Conservation (phyloP, 2,888 invertebrate genomes). For the Cyaniris semiargus region DNA sequence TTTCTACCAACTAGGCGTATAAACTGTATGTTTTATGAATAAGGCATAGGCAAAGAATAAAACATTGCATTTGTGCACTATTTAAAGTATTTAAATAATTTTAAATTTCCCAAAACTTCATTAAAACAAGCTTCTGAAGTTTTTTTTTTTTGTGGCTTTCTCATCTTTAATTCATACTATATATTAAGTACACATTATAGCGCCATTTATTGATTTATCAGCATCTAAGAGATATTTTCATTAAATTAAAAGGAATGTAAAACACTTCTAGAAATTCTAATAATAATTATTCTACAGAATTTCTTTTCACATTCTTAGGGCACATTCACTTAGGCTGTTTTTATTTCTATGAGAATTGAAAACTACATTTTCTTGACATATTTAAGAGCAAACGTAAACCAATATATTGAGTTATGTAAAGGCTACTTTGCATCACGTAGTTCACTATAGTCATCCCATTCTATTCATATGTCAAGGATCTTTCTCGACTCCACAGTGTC, state of each 20-base stretch:
- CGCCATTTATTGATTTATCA: not conserved
- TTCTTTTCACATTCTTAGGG: not conserved
- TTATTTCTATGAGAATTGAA: not conserved
- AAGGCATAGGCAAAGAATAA: not conserved
- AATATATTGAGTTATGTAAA: constrained; percentile 6
- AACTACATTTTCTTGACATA: not conserved
- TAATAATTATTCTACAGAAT: too few relatives aligned
- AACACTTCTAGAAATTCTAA: too few relatives aligned
- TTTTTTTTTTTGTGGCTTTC: too few relatives aligned
- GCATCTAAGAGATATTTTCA: not conserved
- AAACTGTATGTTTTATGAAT: not conserved
- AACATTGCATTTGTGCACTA: not conserved
- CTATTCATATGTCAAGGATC: constrained; percentile 31
- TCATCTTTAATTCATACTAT: too few relatives aligned
- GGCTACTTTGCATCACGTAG: constrained; percentile 20
- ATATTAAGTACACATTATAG: not conserved
- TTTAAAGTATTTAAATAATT: not conserved
- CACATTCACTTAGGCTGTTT: not conserved
- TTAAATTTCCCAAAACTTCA: not conserved
- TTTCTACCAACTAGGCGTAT: too few relatives aligned
- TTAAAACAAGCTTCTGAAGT: too few relatives aligned
- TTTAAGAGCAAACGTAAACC: not conserved
- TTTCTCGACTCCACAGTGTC: constrained; percentile 22
- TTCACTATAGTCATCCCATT: constrained; percentile 26
- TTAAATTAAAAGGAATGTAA: not conserved